Base-by-base conservation (phyloP, 2,113 vertebrate genomes). In the Nibea albiflora region DNA sequence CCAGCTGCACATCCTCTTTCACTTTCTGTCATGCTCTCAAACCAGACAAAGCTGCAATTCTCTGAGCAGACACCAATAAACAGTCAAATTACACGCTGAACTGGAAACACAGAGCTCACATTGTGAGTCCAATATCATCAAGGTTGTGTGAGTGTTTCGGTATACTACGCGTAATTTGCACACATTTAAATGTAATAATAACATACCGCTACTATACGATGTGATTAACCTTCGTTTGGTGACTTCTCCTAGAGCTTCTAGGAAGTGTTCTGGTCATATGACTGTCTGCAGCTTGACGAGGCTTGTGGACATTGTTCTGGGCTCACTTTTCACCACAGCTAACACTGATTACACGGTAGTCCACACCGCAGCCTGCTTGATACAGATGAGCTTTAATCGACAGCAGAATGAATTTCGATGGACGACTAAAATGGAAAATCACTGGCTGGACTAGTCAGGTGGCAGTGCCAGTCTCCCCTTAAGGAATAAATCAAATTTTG, bases 1-100 rank as follows among this genome's bases (percentile, higher is more conserved):
- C 53, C 78, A 72, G 49, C 42, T 24, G 24, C 52, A 90, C 85
- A 86, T 94, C 91, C 88, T 89, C 86, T 94, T 94, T 92, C 83
- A 65, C 63, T 89, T 84, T 90, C 62, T 58, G 76, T 84, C 85
- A 85, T 46, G 24, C 69, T 73, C 44, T 42, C 1, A 28, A 70
- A 70, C 16, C 81, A 81, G 80, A 87, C 85, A 26, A 50, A 71
- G 78, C 22, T 53, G 26, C 50, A 31, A 78, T 52, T 71, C 61
- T 54, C 60, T 15, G 58, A 22, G 24, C 8, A 57, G 39, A 76
- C 17, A 61, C 12, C 47, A 62, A 53, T 8, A 54, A 66, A 47
- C 61, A 57, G 28, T 4, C 20, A 49, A 67, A 84, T 73, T 17
- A 56, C 26, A 15, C 14, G 8, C 16, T 26, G 14, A 26, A 24